Base-by-base conservation (phyloP, 2,888 invertebrate genomes). In the Drosophila incognita region DNA sequence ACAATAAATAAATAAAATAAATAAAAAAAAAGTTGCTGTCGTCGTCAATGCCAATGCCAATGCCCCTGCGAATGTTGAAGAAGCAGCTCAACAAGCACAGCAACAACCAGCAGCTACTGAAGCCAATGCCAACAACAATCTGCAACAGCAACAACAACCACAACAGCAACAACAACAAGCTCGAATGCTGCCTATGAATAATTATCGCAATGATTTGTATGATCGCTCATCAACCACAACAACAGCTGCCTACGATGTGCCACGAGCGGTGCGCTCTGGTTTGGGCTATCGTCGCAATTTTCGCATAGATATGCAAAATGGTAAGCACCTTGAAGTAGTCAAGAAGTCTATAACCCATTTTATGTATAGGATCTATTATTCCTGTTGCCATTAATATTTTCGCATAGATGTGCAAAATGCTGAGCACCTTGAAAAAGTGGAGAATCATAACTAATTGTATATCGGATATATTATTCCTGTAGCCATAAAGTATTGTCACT, bases 211-310 rank as follows among this genome's bases (percentile, higher is more conserved):
- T 70, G 93, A 93, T 83, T 81, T 93, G 21, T 93, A 93, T 68
- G 93, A 93, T 89, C 92, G 93, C 56, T 89, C 91, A 36, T 64
- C 86, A n/a, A 60, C 68, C n/a, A 86, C 85, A 52, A 76, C 53
- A 18, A 7, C 52, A 10, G 88, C 88, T 31, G 92, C 92, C 3
- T 93, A 93, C 57, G 93, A 93, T 82, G 92, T 93, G 24, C 93
- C 93, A 15, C 86, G 93, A 48, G 90, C 93, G 4, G 92, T 92
- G 13, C 89, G 93, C 62, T 91, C 92, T 29, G 91, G 92, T 11
- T 72, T 93, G 38, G 93, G 93, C n/a, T 92, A 93, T 80, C 90
- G 93, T 8, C 89, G 93, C 38, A 92, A 93, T 72, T 91, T 93
- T 68, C 93, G 93, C 76, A 82, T 93, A 27, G 93, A 93, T 72